Percentiles rank a stretch among this genome's conserved stretches.
Evolutionary conservation across 2,888 invertebrate genomes (phyloP).

Genomic region (Trilocha varians): DNA sequence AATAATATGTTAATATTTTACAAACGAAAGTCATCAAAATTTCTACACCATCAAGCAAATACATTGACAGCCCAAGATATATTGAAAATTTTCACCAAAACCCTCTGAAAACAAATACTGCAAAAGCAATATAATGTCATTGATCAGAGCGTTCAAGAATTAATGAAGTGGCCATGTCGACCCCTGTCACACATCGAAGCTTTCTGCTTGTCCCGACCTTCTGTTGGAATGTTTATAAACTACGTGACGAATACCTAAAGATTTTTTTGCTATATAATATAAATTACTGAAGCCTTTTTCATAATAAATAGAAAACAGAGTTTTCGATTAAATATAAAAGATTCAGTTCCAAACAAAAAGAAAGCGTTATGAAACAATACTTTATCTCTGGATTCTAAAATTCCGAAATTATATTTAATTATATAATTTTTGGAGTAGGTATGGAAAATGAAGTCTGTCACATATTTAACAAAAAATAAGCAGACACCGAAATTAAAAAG

Average conservation of each 20-base stretch:
- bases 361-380: neutral
- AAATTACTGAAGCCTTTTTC: neutral
- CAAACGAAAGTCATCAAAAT: no score
- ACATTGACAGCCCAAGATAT: conserved; percentile 17
- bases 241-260: conserved; percentile 29
- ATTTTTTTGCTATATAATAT: neutral
- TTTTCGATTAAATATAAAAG: neutral
- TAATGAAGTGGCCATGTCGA: conserved; percentile 70
- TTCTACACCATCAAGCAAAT: no score
- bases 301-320: neutral
- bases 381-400: no score
- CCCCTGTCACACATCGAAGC: conserved; percentile 52
- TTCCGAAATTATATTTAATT: no score
- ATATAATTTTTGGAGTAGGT: no score
- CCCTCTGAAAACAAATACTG: conserved; percentile 18
- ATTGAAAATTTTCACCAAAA: no score
- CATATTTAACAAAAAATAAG: no score
- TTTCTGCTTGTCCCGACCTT: conserved; percentile 32
- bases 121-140: conserved; percentile 28
- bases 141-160: conserved; percentile 61
- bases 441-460: no score
- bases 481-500: no score
- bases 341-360: neutral
- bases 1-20: no score
- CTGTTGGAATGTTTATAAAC: conserved; percentile 53